These are phyloP conservation scores for Xenus cinereus DNA, from an alignment of 2,113 vertebrate species.

Conservation along the genomic window DNA sequence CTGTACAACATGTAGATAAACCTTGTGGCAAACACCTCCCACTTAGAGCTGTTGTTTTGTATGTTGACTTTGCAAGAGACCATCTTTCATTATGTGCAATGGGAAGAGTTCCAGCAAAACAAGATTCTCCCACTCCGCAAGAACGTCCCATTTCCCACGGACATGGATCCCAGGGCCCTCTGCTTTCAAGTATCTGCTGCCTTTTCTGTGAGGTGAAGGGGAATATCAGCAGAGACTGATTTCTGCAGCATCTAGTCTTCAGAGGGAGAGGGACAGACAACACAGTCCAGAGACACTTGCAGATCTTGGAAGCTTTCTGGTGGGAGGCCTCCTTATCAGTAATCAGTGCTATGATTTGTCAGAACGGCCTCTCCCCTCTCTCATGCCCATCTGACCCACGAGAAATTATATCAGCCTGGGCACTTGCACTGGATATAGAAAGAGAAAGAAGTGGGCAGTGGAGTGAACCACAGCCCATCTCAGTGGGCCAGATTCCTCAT, in stretches of 20 bases:
- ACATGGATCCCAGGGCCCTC: not conserved
- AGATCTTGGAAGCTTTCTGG: not conserved
- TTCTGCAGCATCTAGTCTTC: not conserved
- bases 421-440: not conserved
- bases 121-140: not conserved
- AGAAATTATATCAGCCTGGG: not conserved
- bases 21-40: not conserved
- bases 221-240: not conserved
- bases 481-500: not conserved
- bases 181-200: not conserved
- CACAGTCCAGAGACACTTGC: not conserved
- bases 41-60: not conserved
- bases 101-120: not conserved
- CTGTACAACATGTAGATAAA: not conserved
- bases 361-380: not conserved
- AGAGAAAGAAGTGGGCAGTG: not conserved
- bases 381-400: not conserved
- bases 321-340: not conserved
- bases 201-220: not conserved
- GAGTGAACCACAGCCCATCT: not conserved
- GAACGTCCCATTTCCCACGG: not conserved
- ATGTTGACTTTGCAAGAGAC: not conserved
- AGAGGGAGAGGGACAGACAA: not conserved
- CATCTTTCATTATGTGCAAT: not conserved
- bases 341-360: not conserved